phyloP scores from a whole-genome alignment of 2,113 vertebrate species.

The Hippolais icterina region DNA sequence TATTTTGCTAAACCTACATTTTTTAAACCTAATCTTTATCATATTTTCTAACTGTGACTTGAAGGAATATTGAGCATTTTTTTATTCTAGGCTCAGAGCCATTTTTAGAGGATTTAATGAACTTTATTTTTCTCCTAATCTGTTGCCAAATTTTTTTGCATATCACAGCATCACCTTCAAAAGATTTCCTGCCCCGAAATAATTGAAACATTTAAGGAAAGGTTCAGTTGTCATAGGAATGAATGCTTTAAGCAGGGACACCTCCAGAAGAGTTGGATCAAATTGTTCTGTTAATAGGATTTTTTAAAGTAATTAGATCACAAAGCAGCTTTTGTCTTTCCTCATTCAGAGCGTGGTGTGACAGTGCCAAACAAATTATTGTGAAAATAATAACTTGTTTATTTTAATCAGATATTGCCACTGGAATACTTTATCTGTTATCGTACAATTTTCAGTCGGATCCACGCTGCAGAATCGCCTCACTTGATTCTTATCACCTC shows the following conservation, averaged over 20 bases:
- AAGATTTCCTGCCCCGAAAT: not conserved
- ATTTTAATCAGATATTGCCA: conserved; percentile 68
- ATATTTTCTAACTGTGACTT: not conserved
- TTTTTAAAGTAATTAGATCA: conserved; percentile 69
- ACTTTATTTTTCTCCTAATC: not conserved
- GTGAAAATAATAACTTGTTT: conserved; percentile 71
- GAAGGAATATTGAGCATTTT: not conserved
- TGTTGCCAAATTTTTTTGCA: not conserved
- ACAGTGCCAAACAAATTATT: conserved; percentile 68
- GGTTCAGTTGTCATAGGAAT: conserved; percentile 17
- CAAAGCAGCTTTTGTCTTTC: conserved; percentile 66
- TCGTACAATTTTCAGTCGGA: conserved; percentile 26
- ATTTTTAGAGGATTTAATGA: not conserved
- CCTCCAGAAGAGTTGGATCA: conserved; percentile 2
- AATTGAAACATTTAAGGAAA: conserved; percentile 10
- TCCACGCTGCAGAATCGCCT: conserved; percentile 25
- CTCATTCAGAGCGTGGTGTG: conserved; percentile 57
- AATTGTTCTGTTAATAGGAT: conserved; percentile 66
- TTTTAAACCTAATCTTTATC: not conserved
- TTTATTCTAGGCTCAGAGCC: not conserved
- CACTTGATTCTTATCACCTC: conserved; percentile 59
- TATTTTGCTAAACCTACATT: not conserved
- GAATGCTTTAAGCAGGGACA: conserved; percentile 14
- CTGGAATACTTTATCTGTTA: conserved; percentile 32
- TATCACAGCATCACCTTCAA: not conserved